These are phyloP conservation scores for Hippocampus comes DNA, from an alignment of 2,113 vertebrate genomes.

Conservation along the genomic window DNA sequence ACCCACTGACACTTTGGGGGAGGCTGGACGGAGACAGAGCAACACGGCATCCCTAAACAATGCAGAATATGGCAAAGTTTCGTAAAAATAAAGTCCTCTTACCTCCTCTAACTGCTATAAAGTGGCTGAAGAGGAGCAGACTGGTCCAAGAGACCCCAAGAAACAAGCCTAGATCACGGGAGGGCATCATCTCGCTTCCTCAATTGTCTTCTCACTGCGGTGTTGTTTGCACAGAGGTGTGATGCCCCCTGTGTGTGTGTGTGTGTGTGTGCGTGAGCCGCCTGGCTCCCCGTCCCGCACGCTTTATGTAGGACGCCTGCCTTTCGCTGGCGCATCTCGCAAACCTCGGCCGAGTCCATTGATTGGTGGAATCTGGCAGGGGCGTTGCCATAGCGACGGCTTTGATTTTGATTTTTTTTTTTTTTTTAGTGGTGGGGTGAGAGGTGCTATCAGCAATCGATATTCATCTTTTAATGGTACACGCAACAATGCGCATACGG, in stretches of 20 bases:
- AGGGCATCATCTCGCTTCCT: slow-evolving; percentile 58
- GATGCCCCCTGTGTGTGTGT: slow-evolving; percentile 35
- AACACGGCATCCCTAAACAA: slow-evolving; percentile 18
- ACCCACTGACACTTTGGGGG: slow-evolving; percentile 31
- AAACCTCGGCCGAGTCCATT: slow-evolving; percentile 65
- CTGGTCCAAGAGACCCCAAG: slow-evolving; percentile 52
- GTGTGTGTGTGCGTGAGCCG: slow-evolving; percentile 35
- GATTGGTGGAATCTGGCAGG: slow-evolving; percentile 80
- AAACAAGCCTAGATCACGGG: slow-evolving; percentile 50
- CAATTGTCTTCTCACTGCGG: slow-evolving; percentile 20
- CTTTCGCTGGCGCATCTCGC: slow-evolving; percentile 69
- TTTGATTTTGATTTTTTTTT: slow-evolving; percentile 70
- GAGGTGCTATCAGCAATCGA: slow-evolving; percentile 48
- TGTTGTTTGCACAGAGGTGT: slow-evolving; percentile 45
- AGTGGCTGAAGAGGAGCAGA: slow-evolving; percentile 54
- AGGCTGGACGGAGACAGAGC: slow-evolving; percentile 43
- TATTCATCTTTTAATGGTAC: slow-evolving; percentile 32
- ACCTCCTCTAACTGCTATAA: slow-evolving; percentile 68
- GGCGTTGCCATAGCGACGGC: slow-evolving; percentile 77
- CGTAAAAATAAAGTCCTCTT: slow-evolving; percentile 41
- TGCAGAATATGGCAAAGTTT: background rate
- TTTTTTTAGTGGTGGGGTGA: slow-evolving; percentile 1
- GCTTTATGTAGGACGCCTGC: slow-evolving; percentile 79
- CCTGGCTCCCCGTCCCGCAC: slow-evolving; percentile 65
- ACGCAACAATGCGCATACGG: slow-evolving; percentile 9